Evolutionary conservation across 2,797 vertebrate species (phyloP), one percentile per base, ranked within the genome.

Genomic region (Microchirus variegatus): DNA sequence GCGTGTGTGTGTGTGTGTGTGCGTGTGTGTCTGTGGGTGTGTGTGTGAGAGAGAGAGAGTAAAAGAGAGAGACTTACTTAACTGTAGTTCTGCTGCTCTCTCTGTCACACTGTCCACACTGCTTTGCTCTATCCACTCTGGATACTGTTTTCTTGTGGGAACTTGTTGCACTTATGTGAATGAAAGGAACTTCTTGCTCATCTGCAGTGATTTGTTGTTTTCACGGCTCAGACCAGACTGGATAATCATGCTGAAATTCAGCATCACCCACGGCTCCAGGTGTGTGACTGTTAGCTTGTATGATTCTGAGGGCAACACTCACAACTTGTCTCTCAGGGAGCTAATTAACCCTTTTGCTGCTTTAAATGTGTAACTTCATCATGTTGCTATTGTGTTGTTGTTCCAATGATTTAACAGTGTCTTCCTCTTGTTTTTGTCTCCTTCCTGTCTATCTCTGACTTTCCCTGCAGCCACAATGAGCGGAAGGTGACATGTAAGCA

Each of bases 401-500:
- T 31, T 31, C 31, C 7, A 7, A 31, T 31, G 7, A 6, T 31
- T 38, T 1, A 38, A 56, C 3, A 0, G 4, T 52, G 8, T 46
- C 1, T 18, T n/a, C 17, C 9, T 6, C 19, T 16, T 31, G 12
- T 18, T 47, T 3, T 37, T 15, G 11, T 61, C 5, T 43, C 3
- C 16, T 54, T 26, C 50, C 1, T 37, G 35, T 26, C 13, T 46
- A 4, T 8, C n/a, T 74, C 15, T 77, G 0, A 73, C 31, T 72
- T 8, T 75, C 40, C 10, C 26, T 63, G 10, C 77, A 99, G 97
- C 81, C 97, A 99, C 73, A 98, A 98, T 94, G 97, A 99, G 87
- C 88, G 96, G 68, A 99, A 99, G 93, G 97, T 99, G 82, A 98
- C 96, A 71, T 99, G 97, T 73, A 98, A 96, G 50, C 97, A 99